Evolutionary conservation across 2,113 vertebrate species (phyloP).

Genomic region (Anser brachyrhynchus): DNA sequence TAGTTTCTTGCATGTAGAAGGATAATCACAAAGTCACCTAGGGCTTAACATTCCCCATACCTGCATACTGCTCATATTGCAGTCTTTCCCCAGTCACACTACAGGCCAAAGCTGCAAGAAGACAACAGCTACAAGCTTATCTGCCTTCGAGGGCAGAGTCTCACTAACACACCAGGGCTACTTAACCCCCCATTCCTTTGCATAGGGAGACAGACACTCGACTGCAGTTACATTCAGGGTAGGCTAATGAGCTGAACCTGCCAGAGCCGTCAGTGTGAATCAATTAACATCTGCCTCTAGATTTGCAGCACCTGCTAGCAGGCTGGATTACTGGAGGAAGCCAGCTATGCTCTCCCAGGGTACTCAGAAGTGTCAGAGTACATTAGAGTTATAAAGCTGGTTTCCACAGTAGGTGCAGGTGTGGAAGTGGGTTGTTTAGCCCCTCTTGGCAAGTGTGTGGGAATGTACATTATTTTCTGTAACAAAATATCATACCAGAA

Average conservation of each 20-base stretch:
- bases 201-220: not conserved
- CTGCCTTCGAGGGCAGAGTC: not conserved
- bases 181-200: not conserved
- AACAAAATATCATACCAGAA: not conserved
- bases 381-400: conserved; percentile 15
- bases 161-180: not conserved
- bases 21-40: not conserved
- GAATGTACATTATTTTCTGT: not conserved
- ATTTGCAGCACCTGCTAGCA: conserved; percentile 46
- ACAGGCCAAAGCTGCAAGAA: not conserved
- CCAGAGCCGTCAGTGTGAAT: not conserved
- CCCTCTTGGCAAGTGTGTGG: not conserved
- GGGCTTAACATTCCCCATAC: not conserved
- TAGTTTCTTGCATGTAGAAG: fast-evolving
- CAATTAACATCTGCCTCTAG: conserved; percentile 58
- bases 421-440: not conserved
- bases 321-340: not conserved
- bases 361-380: not conserved
- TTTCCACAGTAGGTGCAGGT: not conserved
- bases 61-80: not conserved
- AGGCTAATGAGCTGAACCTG: conserved; percentile 23
- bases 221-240: not conserved
- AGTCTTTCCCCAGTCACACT: not conserved
- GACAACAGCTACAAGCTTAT: not conserved
- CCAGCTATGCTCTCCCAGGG: not conserved